Evolutionary conservation across 1,140 invertebrate genomes (phyloP), one percentile per base, ranked within the genome.

Genomic region (Arctopsyche grandis): DNA sequence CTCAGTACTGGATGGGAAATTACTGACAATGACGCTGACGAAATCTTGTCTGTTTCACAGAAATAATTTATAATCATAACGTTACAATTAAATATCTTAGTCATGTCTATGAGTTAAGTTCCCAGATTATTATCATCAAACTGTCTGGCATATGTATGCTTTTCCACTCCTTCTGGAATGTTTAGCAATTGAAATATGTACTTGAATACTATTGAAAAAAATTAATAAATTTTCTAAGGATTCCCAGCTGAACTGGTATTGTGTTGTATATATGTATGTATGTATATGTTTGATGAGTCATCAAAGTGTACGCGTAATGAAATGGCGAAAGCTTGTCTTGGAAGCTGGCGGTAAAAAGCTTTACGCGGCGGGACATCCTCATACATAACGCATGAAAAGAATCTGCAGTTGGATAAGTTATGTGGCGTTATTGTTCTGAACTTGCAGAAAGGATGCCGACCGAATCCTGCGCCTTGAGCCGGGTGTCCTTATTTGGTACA

Each of bases 361-460:
- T 38, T 73, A n/a, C 14, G 24, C 29, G 69, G 3, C 10, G 21
- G 7, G 38, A 46, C 56, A 43, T 73, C 69, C 69, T 73, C 48
- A 75, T 75, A 14, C 73, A 60, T 60, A 75, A 75, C 19, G 9
- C 73, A 75, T 75, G 73, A 75, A 38, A 58, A 43, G 44, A 16
- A 44, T 26, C 69, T 44, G 26, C 38, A 60, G 52, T 48, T 43
- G 52, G 22, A 21, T 75, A 48, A 75, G 48, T 75, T 75, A 75
- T 75, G 73, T 26, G n/a, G 46, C 44, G 21, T 75, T 60, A 75
- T 75, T 75, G 73, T 75, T 75, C 56, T 48, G 46, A 48, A 21
- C n/a, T 48, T 26, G 21, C 24, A 26, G 56, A 75, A 75, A 48
- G 73, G 73, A 24, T 60, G 24, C 46, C 73, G 22, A n/a, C 73